Percentiles rank a stretch among this genome's conserved stretches.
Conservation (phyloP, 2,113 vertebrate species). For the Amphilophus citrinellus region DNA sequence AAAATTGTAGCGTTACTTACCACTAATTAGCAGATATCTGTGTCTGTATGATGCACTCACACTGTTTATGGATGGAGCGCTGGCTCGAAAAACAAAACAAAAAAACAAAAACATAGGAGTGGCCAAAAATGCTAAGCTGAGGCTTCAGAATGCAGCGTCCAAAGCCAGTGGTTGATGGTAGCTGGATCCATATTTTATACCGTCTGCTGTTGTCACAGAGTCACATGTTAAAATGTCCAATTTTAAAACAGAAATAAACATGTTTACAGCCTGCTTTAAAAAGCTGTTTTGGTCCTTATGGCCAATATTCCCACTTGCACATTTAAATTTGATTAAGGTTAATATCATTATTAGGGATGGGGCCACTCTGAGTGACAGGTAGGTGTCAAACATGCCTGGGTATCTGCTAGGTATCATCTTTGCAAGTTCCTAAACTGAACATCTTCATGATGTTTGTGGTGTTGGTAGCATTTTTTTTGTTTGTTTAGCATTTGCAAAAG, state of each 20-base stretch:
- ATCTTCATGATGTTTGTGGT: too few relatives aligned
- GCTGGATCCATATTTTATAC: neutral
- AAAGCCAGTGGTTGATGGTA: neutral
- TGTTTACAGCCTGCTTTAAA: neutral
- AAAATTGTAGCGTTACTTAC: neutral
- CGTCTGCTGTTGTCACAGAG: neutral
- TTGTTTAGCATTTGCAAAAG: too few relatives aligned
- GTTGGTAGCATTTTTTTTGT: too few relatives aligned
- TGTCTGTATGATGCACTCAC: neutral
- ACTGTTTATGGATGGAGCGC: neutral
- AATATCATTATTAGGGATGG: too few relatives aligned
- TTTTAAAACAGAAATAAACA: neutral
- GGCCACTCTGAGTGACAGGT: too few relatives aligned
- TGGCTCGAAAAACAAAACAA: neutral
- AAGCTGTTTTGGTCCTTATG: neutral
- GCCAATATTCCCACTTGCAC: neutral
- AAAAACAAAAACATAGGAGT: fast-evolving
- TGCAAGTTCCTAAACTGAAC: too few relatives aligned
- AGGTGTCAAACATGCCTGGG: too few relatives aligned
- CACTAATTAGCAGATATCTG: neutral
- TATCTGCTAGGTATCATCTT: too few relatives aligned
- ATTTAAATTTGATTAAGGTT: too few relatives aligned
- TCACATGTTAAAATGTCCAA: neutral
- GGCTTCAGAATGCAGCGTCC: neutral
- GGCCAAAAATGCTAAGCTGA: neutral